Conservation (phyloP, 2,113 vertebrate species). For the Eclectus roratus region DNA sequence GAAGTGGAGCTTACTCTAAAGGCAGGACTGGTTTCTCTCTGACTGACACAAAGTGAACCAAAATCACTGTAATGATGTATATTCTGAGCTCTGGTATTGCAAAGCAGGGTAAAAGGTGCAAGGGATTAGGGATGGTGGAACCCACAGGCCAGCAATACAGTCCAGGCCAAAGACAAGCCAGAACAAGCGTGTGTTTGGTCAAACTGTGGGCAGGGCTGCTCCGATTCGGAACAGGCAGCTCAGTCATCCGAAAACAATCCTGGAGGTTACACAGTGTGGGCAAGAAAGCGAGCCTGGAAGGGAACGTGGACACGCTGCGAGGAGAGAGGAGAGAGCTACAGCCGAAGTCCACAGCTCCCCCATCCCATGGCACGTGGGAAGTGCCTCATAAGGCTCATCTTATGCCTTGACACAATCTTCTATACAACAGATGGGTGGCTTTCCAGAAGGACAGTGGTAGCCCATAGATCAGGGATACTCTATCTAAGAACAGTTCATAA, state of each 20-base stretch:
- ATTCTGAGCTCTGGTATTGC: neutral
- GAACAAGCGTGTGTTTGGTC: neutral
- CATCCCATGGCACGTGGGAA: neutral
- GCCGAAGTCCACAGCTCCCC: neutral
- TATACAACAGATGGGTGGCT: rapidly evolving
- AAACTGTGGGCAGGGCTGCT: neutral
- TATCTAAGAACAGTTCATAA: neutral
- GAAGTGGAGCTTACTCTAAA: neutral
- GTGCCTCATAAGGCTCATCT: rapidly evolving
- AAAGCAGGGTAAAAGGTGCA: neutral
- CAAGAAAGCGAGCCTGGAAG: neutral
- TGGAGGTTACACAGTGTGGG: neutral
- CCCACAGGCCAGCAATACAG: neutral
- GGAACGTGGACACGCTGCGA: neutral
- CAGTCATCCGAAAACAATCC: neutral
- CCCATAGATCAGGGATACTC: neutral
- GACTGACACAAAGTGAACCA: neutral
- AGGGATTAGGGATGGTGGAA: neutral
- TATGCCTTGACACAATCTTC: neutral
- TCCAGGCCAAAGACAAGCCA: neutral
- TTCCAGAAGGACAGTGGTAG: neutral
- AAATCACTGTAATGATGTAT: neutral
- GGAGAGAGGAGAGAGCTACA: neutral
- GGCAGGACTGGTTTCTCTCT: neutral
- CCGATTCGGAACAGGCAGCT: neutral